Evolutionary conservation across 1,140 invertebrate genomes (phyloP).

Genomic region (Euschistus heros): DNA sequence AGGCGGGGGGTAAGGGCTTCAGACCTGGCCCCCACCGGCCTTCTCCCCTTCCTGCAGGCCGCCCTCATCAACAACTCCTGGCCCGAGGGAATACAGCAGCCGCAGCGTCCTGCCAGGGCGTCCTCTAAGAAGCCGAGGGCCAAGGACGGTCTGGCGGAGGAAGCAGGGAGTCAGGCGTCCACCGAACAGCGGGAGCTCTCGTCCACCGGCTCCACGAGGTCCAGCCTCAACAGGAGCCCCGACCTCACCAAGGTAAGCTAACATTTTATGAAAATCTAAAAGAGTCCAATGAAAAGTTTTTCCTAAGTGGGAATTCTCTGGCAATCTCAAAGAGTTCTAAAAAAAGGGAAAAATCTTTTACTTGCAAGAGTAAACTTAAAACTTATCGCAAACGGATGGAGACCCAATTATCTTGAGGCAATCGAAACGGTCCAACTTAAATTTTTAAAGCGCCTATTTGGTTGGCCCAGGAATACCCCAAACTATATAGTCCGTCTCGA

Average conservation of each 20-base stretch:
- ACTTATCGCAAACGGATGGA: no score
- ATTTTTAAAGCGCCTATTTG: no score
- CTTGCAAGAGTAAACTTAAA: no score
- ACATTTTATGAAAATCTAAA: no score
- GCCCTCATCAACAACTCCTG: constrained; percentile 31
- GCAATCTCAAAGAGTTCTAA: no score
- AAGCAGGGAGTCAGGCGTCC: constrained; percentile 29
- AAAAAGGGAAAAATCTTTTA: no score
- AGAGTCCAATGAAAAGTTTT: no score
- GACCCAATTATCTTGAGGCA: no score
- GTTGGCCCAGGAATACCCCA: no score
- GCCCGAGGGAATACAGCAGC: constrained; percentile 33
- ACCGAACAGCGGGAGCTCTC: constrained; percentile 29
- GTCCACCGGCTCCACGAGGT: constrained; percentile 31
- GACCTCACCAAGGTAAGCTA: constrained; percentile 27
- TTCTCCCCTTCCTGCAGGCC: constrained; percentile 38
- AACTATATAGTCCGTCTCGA: no score
- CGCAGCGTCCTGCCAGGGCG: constrained; percentile 17
- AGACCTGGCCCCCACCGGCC: constrained; percentile 35
- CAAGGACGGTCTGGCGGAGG: constrained; percentile 24
- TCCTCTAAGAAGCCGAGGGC: constrained; percentile 25
- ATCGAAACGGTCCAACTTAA: no score
- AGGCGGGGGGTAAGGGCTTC: constrained; percentile 37
- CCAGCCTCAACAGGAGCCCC: constrained; percentile 27
- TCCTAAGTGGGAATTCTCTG: no score